Evolutionary conservation across 1,140 invertebrate genomes (phyloP), one percentile per base, ranked within the genome.

Genomic region (Subanguina moxae): DNA sequence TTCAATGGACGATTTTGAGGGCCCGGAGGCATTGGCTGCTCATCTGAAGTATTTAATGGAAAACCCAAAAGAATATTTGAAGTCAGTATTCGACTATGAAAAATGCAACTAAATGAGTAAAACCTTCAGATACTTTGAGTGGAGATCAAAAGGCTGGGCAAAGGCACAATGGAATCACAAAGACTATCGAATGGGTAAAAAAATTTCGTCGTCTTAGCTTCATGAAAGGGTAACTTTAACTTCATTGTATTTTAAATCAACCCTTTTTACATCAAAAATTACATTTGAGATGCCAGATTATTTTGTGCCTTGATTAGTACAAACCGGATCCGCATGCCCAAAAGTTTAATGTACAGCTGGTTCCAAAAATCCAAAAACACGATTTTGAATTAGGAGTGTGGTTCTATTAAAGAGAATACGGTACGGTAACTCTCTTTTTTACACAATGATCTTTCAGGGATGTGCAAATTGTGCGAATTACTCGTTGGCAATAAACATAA

Each of bases 1-100:
- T 43, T 73, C 72, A 27, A 67, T 74, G 68, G 72, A 74, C 62
- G 66, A 74, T 46, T 74, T 76, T 25, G 38, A 62, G 9, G 45
- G 21, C 13, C 52, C 73, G 19, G 72, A 71, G 38, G 62, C 38
- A 27, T 58, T 74, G 68, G 72, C 70, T 17, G 64, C 72, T 15
- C 56, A 74, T 56, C 62, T 74, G 42, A 64, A 11, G 8, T 57
- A n/a, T 19, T 30, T 74, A 57, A 62, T 72, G 25, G 32, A 58
- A n/a, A 74, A 75, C 52, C 61, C 71, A n/a, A 61, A 25, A 15
- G 73, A 71, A 25, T 74, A 74, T 62, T 21, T 74, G 17, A 57
- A 75, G 15, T 75, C n/a, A n/a, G n/a, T n/a, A n/a, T n/a, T n/a
- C n/a, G n/a, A n/a, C n/a, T n/a, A n/a, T n/a, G n/a, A n/a, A n/a